Evolutionary conservation across 1,140 invertebrate genomes (phyloP).

Genomic region (Lepidurus arcticus): DNA sequence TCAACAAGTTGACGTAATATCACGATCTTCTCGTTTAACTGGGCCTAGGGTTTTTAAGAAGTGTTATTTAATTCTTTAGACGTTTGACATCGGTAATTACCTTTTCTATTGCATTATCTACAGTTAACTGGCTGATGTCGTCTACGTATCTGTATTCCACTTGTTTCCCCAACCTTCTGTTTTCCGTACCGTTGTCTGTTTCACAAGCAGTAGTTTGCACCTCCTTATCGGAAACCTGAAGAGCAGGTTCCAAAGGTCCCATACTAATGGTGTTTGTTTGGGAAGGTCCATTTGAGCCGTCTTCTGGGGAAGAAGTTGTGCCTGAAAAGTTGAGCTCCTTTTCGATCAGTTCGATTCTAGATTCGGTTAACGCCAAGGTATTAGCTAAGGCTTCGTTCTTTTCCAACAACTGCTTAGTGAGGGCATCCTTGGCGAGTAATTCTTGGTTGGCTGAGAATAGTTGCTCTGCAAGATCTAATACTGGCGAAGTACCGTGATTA

Average conservation of each 20-base stretch:
- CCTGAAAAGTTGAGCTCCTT: constrained; percentile 1
- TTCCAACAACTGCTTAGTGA: not conserved
- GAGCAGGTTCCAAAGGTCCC: constrained; percentile 2
- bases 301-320: not conserved
- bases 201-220: not conserved
- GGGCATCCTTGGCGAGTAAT: not conserved
- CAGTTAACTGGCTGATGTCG: not conserved
- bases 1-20: not conserved
- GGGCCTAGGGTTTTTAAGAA: not conserved
- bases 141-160: not conserved
- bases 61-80: not conserved
- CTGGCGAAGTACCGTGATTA: not conserved
- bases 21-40: not conserved
- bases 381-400: not conserved
- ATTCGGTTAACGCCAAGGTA: not conserved
- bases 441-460: not conserved
- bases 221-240: not conserved
- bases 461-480: not conserved
- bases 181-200: not conserved
- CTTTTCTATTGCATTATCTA: not conserved
- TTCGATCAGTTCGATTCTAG: not conserved
- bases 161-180: not conserved
- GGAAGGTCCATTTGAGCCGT: not conserved
- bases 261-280: not conserved
- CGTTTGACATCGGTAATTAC: not conserved